A percentile compares a stretch with the other conserved stretches of the same genome.
phyloP scores from a whole-genome alignment of 2,888 invertebrate species.

The Plebejus melissa region DNA sequence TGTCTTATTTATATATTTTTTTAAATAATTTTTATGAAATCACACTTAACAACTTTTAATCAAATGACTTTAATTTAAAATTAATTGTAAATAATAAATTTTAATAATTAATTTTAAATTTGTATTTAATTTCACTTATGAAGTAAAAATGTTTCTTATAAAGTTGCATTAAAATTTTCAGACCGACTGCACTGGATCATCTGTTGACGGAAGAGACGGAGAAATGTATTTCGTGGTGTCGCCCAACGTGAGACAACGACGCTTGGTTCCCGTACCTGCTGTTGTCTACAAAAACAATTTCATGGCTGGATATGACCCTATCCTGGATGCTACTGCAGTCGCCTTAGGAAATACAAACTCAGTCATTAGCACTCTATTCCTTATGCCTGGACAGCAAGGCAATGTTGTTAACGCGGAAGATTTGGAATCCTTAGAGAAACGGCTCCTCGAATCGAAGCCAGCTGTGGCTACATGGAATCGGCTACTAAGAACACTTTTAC shows the following conservation, averaged over 20 bases:
- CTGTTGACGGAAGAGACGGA: conserved; percentile 88
- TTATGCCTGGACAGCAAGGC: conserved; percentile 92
- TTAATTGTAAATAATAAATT: too few species aligned
- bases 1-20: too few species aligned
- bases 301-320: conserved; percentile 90
- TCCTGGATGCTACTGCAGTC: conserved; percentile 89
- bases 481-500: conserved; percentile 84
- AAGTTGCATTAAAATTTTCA: conserved; percentile 59
- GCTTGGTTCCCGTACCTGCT: conserved; percentile 90
- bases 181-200: conserved; percentile 88
- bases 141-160: background rate
- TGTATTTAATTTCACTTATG: too few species aligned
- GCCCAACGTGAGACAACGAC: conserved; percentile 87
- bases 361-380: conserved; percentile 86
- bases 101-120: too few species aligned
- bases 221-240: conserved; percentile 92
- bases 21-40: too few species aligned
- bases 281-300: conserved; percentile 88
- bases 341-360: conserved; percentile 86
- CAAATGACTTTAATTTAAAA: too few species aligned
- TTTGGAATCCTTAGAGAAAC: conserved; percentile 84
- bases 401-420: conserved; percentile 89
- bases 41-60: too few species aligned
- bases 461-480: conserved; percentile 86
- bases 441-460: conserved; percentile 82